Evolutionary conservation across 2,113 vertebrate genomes (phyloP), one percentile per base, ranked within the genome.

Genomic region (Speoplatyrhinus poulsoni): DNA sequence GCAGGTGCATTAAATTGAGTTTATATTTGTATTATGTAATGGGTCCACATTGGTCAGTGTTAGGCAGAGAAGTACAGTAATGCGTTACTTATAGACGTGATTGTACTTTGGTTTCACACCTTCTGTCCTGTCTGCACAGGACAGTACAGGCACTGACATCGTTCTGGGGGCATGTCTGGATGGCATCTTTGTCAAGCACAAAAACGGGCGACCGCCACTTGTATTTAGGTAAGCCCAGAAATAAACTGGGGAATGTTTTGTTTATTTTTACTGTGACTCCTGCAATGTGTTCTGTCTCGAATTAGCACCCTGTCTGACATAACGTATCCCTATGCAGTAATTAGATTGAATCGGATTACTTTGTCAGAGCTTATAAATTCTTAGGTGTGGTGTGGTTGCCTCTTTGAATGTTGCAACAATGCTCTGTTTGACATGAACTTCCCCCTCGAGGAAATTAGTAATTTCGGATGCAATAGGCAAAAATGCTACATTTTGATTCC

Each of bases 111-210:
- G 41, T 32, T 16, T 65, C 3, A 46, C 10, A 57, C 49, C 12
- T 13, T 60, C 26, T 12, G 10, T 48, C 15, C 9, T 53, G 41
- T 33, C 13, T 16, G 62, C 82, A 66, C 80, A 99, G 98, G 98
- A 99, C 71, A 96, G 93, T 72, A 95, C 98, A 76, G 95, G 97
- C 76, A 91, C 93, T 58, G 97, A 99, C 77, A 93, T 98, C 67
- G 91, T 93, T 61, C 90, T 99, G 47, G 96, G 97, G 46, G 95
- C 97, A 0, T 97, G 95, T 88, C 95, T 97, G 0, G 96, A 97
- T 33, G 98, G 96, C 7, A 95, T 99, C 88, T 96, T 98, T 83
- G 95, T 98, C 75, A 98, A 96, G 67, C 94, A 98, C 83, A 99
- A 96, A 93, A 98, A 94, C 62, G 95, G 95, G 61, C 91, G 95